These are phyloP conservation scores for Orthonyx spaldingii DNA, from an alignment of 2,113 vertebrate species.

Conservation along the genomic window DNA sequence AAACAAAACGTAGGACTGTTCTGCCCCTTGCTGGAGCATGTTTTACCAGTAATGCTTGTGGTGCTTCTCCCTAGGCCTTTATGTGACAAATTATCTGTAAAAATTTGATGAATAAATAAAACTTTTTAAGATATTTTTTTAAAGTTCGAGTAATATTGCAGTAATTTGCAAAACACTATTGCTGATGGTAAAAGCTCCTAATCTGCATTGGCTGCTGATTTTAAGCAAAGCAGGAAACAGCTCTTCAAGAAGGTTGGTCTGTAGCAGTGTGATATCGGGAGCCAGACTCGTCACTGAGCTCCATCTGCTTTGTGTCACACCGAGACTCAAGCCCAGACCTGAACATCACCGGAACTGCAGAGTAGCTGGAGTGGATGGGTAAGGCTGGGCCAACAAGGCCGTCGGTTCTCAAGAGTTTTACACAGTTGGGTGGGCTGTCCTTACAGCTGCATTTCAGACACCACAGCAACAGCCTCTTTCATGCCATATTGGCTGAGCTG, in stretches of 20 bases:
- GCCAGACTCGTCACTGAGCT: neutral
- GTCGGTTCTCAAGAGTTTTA: neutral
- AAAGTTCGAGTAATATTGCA: neutral
- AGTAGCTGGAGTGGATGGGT: neutral
- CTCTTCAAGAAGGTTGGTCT: neutral
- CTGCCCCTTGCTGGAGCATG: neutral
- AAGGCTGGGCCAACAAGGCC: neutral
- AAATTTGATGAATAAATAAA: neutral
- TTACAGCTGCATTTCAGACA: neutral
- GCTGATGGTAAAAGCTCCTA: neutral
- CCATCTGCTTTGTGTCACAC: neutral
- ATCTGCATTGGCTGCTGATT: neutral
- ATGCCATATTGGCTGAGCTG: neutral
- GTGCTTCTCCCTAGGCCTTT: neutral
- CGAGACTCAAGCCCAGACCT: neutral
- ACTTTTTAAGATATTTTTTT: neutral
- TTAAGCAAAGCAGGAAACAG: neutral
- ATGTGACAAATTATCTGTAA: neutral
- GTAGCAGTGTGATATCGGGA: neutral
- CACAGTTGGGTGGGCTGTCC: neutral
- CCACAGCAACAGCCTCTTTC: neutral
- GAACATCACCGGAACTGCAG: neutral
- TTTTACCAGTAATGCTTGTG: neutral
- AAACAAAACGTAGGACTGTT: neutral
- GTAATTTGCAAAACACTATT: neutral